Evolutionary conservation across 2,113 vertebrate genomes (phyloP).

Genomic region (Pelobates fuscus): DNA sequence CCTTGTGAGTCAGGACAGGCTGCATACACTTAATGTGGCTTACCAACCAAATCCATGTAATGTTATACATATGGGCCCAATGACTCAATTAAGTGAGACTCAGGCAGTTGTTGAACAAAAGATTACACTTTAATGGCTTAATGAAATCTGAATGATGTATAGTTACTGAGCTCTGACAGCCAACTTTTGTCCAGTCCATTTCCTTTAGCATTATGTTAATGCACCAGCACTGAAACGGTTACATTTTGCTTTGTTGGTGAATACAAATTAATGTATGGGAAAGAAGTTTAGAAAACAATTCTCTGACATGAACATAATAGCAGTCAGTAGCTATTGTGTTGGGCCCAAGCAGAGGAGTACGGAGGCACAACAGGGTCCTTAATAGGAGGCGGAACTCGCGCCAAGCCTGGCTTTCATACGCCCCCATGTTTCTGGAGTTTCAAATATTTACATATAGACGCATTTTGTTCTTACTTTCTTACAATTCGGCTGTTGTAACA

Average conservation of each 20-base stretch:
- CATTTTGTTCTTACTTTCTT: too few species aligned
- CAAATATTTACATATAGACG: too few species aligned
- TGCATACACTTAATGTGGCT: slow-evolving; percentile 31
- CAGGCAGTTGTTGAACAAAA: slow-evolving; percentile 13
- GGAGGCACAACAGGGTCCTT: neutral
- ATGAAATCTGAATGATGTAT: neutral
- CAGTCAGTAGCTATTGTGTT: neutral
- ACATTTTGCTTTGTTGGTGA: neutral
- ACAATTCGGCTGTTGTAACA: too few species aligned
- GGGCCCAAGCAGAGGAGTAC: neutral
- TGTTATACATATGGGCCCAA: slow-evolving; percentile 10
- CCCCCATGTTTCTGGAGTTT: neutral
- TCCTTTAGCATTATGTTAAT: neutral
- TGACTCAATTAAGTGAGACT: slow-evolving; percentile 31
- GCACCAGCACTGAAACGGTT: neutral
- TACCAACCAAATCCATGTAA: neutral
- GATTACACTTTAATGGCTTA: slow-evolving; percentile 25
- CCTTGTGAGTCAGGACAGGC: neutral
- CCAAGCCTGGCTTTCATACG: neutral
- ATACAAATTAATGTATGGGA: neutral
- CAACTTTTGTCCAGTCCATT: neutral
- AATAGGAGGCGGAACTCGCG: neutral
- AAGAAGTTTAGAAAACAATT: neutral
- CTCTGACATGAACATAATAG: neutral
- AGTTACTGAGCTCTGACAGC: neutral